phyloP scores from a whole-genome alignment of 2,888 invertebrate species.

The Leistus spinibarbis region DNA sequence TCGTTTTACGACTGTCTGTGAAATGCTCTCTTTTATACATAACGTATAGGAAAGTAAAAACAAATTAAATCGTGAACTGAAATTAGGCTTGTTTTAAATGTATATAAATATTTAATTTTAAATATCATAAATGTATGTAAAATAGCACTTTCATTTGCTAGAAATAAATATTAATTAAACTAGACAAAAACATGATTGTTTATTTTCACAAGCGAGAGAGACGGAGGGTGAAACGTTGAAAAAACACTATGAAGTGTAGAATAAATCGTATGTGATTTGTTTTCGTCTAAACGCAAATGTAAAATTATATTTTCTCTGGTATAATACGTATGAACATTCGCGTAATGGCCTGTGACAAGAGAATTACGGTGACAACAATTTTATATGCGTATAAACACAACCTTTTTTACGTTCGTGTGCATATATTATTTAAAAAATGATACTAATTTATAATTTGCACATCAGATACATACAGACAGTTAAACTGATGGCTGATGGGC shows the following conservation, averaged over 20 bases:
- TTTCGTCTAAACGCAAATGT: not conserved
- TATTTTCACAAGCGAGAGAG: no score
- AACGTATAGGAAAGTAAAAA: no score
- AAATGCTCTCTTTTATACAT: no score
- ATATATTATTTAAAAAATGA: not conserved
- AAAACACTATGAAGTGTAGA: not conserved
- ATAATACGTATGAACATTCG: not conserved
- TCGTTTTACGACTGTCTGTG: no score
- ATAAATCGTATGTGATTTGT: not conserved
- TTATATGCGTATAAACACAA: not conserved
- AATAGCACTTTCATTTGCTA: no score
- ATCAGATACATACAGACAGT: not conserved
- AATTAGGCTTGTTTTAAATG: no score
- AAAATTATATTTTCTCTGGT: not conserved
- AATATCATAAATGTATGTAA: no score
- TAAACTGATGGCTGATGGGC: not conserved
- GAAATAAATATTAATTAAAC: no score
- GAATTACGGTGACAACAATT: not conserved
- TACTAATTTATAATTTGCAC: not conserved
- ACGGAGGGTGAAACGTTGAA: no score
- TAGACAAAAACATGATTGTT: no score
- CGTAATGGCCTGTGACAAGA: not conserved
- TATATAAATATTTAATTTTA: no score
- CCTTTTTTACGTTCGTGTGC: not conserved
- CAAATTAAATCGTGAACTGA: no score